Evolutionary conservation across 2,888 invertebrate genomes (phyloP), one percentile per base, ranked within the genome.

Genomic region (Ryuthela nishihirai): DNA sequence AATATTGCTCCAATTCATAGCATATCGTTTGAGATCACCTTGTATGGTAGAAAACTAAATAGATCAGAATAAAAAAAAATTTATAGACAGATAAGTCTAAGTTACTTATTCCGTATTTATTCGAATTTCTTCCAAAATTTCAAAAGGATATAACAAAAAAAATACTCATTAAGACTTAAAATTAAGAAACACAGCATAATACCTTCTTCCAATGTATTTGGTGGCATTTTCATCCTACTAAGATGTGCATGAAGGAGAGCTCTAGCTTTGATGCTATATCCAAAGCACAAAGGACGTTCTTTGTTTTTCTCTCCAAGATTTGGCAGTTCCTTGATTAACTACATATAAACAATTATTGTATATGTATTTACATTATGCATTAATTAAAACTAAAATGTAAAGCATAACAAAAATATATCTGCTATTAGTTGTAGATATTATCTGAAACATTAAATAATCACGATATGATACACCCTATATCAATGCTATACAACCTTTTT

Each of bases 221-320:
- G 81, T 68, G 87, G 88, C 18, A 93, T 74, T 2, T 81, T 77
- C 71, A 97, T 82, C 43, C 98, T 83, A n/a, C 85, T 82, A 47
- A 99, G 79, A 77, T 99, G 98, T 1, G 97, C 94, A 74, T 97
- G 93, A n/a, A 99, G 78, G 18, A 99, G 78, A 20, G 94, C 91
- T 38, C 99, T 81, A 0, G 98, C 91, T 70, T 82, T 82, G 34
- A 82, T 71, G 68, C 95, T 95, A 78, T 97, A 98, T 47, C 87
- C 82, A 60, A 87, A 84, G 74, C 94, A 94, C 17, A 99, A 78
- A 0, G 98, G 98, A 65, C 85, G 82, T 73, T 99, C 98, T 71
- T 92, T 92, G 74, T 95, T 97, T 76, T 97, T 98, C 74, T 97
- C 98, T 64, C 88, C 87, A 24, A 99, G 79, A 75, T 95, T 89